phyloP scores from a whole-genome alignment of 2,113 vertebrate genomes.

The Chaetops frenatus region DNA sequence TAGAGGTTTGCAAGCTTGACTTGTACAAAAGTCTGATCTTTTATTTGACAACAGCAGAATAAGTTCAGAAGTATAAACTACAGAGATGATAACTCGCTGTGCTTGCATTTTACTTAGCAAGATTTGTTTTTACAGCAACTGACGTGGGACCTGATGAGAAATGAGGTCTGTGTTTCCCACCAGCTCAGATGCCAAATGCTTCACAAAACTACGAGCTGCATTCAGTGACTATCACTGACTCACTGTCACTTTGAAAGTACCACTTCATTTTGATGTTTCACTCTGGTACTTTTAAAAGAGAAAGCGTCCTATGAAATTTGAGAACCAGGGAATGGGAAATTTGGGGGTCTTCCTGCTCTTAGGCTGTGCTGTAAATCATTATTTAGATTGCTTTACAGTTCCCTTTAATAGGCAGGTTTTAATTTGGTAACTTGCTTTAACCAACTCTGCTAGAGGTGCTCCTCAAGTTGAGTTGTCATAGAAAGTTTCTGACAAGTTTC shows the following conservation, averaged over 20 bases:
- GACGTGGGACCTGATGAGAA: conserved; percentile 12
- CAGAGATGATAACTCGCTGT: neutral
- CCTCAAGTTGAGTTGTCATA: neutral
- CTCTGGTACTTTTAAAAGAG: conserved; percentile 4
- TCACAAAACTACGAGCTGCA: neutral
- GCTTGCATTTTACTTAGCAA: neutral
- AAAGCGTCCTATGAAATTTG: neutral
- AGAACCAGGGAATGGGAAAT: neutral
- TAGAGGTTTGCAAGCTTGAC: neutral
- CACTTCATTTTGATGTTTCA: neutral
- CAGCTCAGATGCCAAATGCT: conserved; percentile 52
- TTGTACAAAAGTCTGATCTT: neutral
- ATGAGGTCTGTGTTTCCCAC: conserved; percentile 17
- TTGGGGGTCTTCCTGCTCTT: neutral
- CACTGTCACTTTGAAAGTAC: conserved; percentile 39
- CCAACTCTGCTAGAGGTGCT: neutral
- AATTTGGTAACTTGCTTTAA: neutral
- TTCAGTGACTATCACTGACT: conserved; percentile 46
- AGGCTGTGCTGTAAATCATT: neutral
- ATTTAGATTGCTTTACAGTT: neutral
- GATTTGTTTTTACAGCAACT: conserved; percentile 9
- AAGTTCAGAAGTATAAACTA: neutral
- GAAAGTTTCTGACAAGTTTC: neutral
- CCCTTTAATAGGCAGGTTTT: neutral
- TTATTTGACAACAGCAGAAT: neutral